Evolutionary conservation across 2,113 vertebrate species (phyloP).

Genomic region (Pseudonaja textilis): DNA sequence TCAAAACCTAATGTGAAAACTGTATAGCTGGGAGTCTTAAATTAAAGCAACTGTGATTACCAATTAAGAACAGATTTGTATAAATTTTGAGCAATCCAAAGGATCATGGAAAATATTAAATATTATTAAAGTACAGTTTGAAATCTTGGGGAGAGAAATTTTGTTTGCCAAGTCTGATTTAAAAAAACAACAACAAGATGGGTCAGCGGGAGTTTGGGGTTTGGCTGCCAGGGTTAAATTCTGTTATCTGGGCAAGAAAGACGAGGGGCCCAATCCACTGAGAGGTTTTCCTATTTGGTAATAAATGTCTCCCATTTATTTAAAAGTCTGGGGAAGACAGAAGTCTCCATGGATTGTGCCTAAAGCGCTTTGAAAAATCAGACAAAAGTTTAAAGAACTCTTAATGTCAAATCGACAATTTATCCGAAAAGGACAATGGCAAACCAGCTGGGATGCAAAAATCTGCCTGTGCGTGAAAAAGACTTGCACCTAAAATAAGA

Average conservation of each 20-base stretch:
- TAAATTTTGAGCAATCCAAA: conserved; percentile 80
- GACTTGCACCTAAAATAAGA: neutral
- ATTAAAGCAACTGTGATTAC: conserved; percentile 86
- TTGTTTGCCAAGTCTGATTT: neutral
- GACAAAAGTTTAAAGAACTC: neutral
- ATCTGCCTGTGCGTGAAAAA: neutral
- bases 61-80: conserved; percentile 93
- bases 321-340: neutral
- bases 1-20: conserved; percentile 83
- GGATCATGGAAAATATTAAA: conserved; percentile 34
- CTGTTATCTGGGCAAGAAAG: neutral
- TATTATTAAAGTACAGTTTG: neutral
- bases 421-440: neutral
- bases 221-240: neutral
- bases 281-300: neutral
- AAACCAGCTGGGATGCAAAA: neutral
- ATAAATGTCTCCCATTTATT: neutral
- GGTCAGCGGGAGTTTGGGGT: neutral
- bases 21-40: conserved; percentile 83
- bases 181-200: neutral
- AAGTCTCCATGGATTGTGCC: neutral
- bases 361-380: neutral
- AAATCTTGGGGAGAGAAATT: neutral
- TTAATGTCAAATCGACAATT: neutral
- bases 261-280: neutral